Percentiles rank a stretch among this genome's conserved stretches.
phyloP scores from a whole-genome alignment of 2,888 invertebrate genomes.

The Amblyteles armatorius region DNA sequence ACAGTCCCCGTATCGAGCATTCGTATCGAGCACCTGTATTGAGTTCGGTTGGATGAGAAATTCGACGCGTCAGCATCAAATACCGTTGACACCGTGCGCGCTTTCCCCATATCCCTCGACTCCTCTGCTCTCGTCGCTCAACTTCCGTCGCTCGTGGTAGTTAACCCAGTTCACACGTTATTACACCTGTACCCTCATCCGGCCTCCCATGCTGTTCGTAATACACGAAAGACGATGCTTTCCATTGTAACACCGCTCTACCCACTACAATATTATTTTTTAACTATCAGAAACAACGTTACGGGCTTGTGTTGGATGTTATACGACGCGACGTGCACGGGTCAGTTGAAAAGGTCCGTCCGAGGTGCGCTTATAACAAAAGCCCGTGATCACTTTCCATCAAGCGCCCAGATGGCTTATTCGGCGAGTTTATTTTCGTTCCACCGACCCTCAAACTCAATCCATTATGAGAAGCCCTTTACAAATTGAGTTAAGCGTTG shows the following conservation, averaged over 20 bases:
- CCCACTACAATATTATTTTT: neutral
- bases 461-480: neutral
- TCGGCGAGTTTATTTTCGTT: neutral
- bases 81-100: neutral
- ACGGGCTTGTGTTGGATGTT: neutral
- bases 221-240: conserved; percentile 32
- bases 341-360: neutral
- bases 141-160: conserved; percentile 43
- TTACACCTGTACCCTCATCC: conserved; percentile 59
- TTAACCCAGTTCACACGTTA: conserved; percentile 62
- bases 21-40: neutral
- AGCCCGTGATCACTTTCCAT: neutral
- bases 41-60: neutral
- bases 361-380: neutral
- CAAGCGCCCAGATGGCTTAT: neutral
- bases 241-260: neutral
- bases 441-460: neutral
- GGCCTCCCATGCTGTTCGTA: conserved; percentile 23
- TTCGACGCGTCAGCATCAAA: conserved; percentile 5
- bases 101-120: neutral
- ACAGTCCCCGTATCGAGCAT: neutral
- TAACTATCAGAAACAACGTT: neutral
- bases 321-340: neutral
- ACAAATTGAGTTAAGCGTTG: neutral
- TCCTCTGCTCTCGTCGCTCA: neutral